Conservation (phyloP, 2,797 vertebrate genomes). For the Dipus sagitta region DNA sequence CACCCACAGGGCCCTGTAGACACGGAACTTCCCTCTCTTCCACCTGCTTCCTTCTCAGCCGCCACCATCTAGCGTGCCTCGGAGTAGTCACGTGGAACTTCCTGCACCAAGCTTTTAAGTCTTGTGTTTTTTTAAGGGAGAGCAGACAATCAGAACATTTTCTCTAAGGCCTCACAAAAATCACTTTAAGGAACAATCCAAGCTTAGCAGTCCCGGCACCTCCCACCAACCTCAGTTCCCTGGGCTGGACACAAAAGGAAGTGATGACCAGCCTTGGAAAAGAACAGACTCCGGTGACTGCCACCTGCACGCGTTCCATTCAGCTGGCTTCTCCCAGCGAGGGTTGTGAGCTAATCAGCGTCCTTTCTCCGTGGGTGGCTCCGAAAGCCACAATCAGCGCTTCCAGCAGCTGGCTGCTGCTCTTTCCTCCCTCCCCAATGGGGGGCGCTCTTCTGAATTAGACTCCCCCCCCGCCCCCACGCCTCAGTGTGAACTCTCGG, state of each 20-base stretch:
- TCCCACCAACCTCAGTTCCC: background rate
- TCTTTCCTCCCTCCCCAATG: background rate
- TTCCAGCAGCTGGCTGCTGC: background rate
- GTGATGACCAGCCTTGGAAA: background rate
- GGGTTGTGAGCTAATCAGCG: background rate
- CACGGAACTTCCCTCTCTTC: background rate
- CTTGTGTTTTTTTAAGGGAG: background rate
- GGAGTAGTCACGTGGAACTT: background rate
- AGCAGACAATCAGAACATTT: background rate
- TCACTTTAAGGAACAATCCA: background rate
- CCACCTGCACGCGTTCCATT: background rate
- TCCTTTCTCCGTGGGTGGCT: fast-evolving
- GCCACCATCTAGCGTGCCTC: background rate
- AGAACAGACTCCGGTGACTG: background rate
- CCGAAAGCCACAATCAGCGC: fast-evolving
- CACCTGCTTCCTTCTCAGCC: background rate
- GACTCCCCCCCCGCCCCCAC: background rate
- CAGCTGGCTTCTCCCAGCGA: background rate
- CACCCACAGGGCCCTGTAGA: fast-evolving
- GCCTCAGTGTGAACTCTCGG: background rate
- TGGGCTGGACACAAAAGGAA: background rate
- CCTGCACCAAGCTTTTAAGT: background rate
- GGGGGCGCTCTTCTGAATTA: fast-evolving
- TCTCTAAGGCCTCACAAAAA: background rate
- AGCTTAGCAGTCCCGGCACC: background rate